These are phyloP conservation scores for Dichetophora obliterata DNA, from an alignment of 2,888 invertebrate species.

Conservation along the genomic window DNA sequence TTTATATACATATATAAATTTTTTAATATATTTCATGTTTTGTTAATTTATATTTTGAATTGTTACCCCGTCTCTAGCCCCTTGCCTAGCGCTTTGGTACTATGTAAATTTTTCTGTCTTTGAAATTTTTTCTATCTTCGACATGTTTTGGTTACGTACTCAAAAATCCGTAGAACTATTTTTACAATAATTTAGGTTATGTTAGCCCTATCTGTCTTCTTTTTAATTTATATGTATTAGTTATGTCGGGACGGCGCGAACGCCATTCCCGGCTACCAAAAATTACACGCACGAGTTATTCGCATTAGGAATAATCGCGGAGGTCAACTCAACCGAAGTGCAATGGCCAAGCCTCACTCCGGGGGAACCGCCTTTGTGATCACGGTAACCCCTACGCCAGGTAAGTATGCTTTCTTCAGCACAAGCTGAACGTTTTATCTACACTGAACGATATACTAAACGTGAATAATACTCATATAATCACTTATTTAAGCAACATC, in stretches of 20 bases:
- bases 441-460: neutral
- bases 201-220: too few species aligned
- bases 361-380: conserved; percentile 61
- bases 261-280: conserved; percentile 78
- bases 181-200: too few species aligned
- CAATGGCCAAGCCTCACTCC: conserved; percentile 58
- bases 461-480: conserved; percentile 23
- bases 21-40: too few species aligned
- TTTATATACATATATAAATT: too few species aligned
- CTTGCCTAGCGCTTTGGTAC: too few species aligned
- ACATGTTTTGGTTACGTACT: too few species aligned
- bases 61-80: too few species aligned
- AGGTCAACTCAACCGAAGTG: conserved; percentile 47
- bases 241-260: conserved; percentile 73
- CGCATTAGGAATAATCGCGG: conserved; percentile 80
- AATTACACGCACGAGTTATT: conserved; percentile 80
- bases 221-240: conserved; percentile 6
- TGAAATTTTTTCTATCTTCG: too few species aligned
- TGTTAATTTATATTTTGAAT: too few species aligned
- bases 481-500: too few species aligned
- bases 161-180: too few species aligned
- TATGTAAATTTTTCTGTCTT: too few species aligned
- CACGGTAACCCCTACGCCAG: conserved; percentile 62
- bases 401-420: conserved; percentile 55
- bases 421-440: neutral